phyloP scores from a whole-genome alignment of 1,140 invertebrate species.

The Cyclargus thomasi region DNA sequence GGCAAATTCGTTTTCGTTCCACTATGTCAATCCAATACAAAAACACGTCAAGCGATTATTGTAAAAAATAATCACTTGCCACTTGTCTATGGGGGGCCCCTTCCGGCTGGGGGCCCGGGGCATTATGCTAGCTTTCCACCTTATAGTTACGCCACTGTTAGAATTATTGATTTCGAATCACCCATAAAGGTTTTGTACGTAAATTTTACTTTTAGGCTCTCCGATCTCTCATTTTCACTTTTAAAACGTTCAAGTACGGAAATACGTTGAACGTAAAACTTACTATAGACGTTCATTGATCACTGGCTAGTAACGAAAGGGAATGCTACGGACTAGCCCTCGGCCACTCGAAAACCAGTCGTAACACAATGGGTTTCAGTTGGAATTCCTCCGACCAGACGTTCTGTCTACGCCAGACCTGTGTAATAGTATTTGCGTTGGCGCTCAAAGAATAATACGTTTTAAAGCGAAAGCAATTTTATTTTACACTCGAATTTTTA shows the following conservation, averaged over 20 bases:
- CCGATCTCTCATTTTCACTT: conserved; percentile 30
- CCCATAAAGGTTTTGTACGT: neutral
- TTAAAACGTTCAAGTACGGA: conserved; percentile 44
- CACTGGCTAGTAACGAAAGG: conserved; percentile 60
- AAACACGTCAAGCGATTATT: no score
- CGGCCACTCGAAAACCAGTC: conserved; percentile 26
- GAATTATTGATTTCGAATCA: conserved; percentile 13
- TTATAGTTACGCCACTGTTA: no score
- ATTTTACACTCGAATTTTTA: neutral
- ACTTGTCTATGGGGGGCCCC: no score
- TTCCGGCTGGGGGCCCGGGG: no score
- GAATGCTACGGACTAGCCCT: conserved; percentile 42
- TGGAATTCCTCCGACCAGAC: neutral
- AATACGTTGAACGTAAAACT: conserved; percentile 57
- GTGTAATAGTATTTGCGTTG: conserved; percentile 41
- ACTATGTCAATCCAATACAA: no score
- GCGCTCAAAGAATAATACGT: conserved; percentile 44
- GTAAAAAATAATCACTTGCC: no score
- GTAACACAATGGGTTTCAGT: neutral
- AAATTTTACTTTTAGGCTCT: neutral
- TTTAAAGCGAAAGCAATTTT: conserved; percentile 36
- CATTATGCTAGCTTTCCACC: no score
- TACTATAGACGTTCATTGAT: conserved; percentile 66
- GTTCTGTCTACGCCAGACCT: conserved; percentile 1
- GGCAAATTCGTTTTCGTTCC: no score